Conservation (phyloP, 2,113 vertebrate species). For the Agapornis roseicollis region DNA sequence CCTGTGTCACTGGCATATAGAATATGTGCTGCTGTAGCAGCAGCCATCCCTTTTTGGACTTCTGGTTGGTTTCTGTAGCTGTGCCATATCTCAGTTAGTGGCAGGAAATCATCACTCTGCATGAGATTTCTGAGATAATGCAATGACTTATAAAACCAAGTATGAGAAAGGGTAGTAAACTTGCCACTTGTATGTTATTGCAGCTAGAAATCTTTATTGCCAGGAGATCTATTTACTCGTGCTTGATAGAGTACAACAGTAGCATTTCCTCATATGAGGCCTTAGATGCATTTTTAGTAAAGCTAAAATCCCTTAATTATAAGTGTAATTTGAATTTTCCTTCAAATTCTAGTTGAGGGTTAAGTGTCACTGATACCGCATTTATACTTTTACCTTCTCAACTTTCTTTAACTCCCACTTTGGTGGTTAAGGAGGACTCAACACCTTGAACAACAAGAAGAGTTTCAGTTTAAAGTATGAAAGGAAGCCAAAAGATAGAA, state of each 20-base stretch:
- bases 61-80: neutral
- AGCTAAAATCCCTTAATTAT: neutral
- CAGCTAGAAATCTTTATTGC: neutral
- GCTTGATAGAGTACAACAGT: neutral
- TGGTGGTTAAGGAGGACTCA: neutral
- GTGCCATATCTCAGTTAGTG: neutral
- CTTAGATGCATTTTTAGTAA: neutral
- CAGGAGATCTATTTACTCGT: neutral
- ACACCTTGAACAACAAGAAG: neutral
- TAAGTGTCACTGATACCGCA: neutral
- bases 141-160: neutral
- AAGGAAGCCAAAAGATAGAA: neutral
- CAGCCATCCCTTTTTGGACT: neutral
- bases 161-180: neutral
- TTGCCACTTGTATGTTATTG: neutral
- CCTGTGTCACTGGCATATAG: neutral
- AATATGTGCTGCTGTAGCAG: neutral
- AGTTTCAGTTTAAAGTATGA: neutral
- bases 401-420: neutral
- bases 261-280: neutral
- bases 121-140: neutral
- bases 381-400: neutral
- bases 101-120: neutral
- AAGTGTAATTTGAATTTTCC: neutral
- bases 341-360: neutral